Evolutionary conservation across 1,140 invertebrate species (phyloP), one percentile per base, ranked within the genome.

Genomic region (Conus betulinus): DNA sequence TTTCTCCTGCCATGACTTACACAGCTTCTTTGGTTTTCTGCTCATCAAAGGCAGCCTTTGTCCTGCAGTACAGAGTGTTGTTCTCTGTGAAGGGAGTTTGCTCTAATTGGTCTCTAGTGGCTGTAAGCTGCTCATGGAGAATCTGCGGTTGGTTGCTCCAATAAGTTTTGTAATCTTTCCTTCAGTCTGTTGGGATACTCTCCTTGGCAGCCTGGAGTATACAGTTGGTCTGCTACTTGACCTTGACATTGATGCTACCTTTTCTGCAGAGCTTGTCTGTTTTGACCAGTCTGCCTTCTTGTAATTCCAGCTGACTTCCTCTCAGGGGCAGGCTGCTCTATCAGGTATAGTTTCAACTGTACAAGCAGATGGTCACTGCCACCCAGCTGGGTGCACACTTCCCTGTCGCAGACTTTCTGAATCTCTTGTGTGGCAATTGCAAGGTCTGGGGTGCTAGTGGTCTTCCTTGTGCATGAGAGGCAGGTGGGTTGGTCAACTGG

Each of bases 401-500:
- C 39, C 39, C 39, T 39, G 39, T 39, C 39, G 39, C 39, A 39
- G 39, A 39, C 39, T 39, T 67, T 67, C 11, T 67, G 20, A 23
- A 67, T 67, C 1, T 67, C 60, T 23, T 23, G 1, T 39, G 39
- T 89, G 25, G 78, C 78, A 84, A 89, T 84, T 39, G 89, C 89
- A 53, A 89, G 86, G 53, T 89, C 86, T 82, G 89, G 86, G 53
- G 52, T 89, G 60, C 78, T 84, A 15, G 60, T 82, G 10, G 79
- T 88, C 6, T 88, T 74, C 89, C 85, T 87, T n/a, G n/a, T n/a
- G n/a, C n/a, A n/a, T 13, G 82, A 87, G 52, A 87, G 39, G 39
- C 39, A 39, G 39, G 39, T 39, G 39, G 3, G 39, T 39, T 39
- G 39, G 39, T 39, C 39, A 39, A 39, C 39, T 39, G 39, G 39